phyloP scores from a whole-genome alignment of 2,113 vertebrate species.

The Stegastes partitus region DNA sequence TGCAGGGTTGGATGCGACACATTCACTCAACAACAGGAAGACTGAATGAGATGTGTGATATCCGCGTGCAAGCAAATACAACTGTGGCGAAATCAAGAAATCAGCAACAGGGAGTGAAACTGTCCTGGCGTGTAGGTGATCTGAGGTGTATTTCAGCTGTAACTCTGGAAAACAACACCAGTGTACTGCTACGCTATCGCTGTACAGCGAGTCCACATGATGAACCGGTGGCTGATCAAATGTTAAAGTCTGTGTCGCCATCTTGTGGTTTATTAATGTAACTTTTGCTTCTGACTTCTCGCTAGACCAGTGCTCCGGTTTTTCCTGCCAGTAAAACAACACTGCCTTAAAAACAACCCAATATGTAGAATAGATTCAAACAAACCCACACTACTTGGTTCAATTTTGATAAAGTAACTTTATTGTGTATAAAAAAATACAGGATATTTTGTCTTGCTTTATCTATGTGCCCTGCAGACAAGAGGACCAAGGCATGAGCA shows the following conservation, averaged over 20 bases:
- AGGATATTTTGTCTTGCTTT: conserved; percentile 42
- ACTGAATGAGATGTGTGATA: conserved; percentile 48
- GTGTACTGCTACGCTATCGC: no score
- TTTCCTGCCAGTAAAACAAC: no score
- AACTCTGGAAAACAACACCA: no score
- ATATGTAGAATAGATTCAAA: background rate
- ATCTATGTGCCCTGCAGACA: conserved; percentile 27
- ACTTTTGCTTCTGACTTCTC: background rate
- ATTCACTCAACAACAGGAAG: conserved; percentile 59
- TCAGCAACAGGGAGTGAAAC: no score
- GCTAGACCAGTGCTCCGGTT: no score
- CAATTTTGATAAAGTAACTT: conserved; percentile 74
- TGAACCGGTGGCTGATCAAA: background rate
- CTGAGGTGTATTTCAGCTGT: background rate
- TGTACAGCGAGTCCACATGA: background rate
- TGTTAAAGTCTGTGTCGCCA: conserved; percentile 57
- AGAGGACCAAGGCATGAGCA: conserved; percentile 16
- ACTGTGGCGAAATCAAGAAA: no score
- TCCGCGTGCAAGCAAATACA: conserved; percentile 16
- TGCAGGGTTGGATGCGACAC: background rate
- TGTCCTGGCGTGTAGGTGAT: background rate
- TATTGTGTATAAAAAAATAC: conserved; percentile 84
- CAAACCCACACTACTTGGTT: background rate
- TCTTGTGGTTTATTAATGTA: conserved; percentile 41
- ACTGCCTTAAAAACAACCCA: no score